Conservation (phyloP, 2,113 vertebrate genomes). For the Hucho hucho region DNA sequence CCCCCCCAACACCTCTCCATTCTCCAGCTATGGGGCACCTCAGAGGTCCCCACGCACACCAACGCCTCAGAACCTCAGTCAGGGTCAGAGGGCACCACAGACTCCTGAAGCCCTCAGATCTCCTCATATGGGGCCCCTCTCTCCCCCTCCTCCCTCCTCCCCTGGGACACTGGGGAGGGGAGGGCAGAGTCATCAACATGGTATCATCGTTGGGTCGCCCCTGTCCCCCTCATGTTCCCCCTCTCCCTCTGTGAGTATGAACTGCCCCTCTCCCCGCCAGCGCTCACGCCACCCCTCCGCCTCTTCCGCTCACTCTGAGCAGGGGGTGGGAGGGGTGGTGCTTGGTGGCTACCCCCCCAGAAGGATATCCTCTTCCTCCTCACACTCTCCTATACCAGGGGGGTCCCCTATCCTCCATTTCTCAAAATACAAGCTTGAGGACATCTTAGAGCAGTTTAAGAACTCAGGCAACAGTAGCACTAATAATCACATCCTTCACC, state of each 20-base stretch:
- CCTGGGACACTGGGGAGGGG: constrained; percentile 41
- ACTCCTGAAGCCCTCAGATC: constrained; percentile 65
- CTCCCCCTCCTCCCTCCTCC: constrained; percentile 54
- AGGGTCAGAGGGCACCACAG: constrained; percentile 67
- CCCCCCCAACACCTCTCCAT: constrained; percentile 46
- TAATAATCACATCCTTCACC: constrained; percentile 59
- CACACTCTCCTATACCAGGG: constrained; percentile 57
- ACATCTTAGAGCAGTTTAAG: constrained; percentile 78
- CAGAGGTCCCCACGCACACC: constrained; percentile 65
- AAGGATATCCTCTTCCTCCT: constrained; percentile 61
- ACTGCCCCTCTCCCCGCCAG: constrained; percentile 67
- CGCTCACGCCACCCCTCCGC: constrained; percentile 71
- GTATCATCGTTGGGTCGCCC: constrained; percentile 51
- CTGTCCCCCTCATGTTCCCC: constrained; percentile 37
- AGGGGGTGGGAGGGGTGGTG: constrained; percentile 48
- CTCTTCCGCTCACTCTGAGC: constrained; percentile 72
- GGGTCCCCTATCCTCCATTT: constrained; percentile 64
- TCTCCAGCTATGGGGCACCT: constrained; percentile 49
- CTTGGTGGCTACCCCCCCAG: constrained; percentile 48
- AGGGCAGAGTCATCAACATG: constrained; percentile 38
- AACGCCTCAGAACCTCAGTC: constrained; percentile 61
- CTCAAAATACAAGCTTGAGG: constrained; percentile 71
- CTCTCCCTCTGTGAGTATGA: constrained; percentile 59
- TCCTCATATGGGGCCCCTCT: constrained; percentile 52
- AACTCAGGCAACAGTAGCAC: constrained; percentile 73